Evolutionary conservation across 2,888 invertebrate genomes (phyloP).

Genomic region (Tupiocoris notatus): DNA sequence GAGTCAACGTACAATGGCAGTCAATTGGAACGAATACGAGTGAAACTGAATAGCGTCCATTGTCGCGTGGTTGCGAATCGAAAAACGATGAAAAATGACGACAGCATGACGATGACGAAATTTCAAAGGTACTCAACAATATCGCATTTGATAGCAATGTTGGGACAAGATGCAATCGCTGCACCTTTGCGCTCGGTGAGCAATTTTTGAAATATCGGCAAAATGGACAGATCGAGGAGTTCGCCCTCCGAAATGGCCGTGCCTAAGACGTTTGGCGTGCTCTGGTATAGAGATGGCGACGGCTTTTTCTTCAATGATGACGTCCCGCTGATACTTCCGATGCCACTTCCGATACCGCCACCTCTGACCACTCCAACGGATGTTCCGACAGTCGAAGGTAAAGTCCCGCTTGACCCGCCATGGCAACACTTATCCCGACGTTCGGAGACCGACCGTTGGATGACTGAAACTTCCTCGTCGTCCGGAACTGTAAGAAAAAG

Average conservation of each 20-base stretch:
- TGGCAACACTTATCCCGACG: slow-evolving; percentile 54
- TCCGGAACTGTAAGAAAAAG: slow-evolving; percentile 42
- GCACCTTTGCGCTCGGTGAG: slow-evolving; percentile 77
- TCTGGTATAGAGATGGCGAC: slow-evolving; percentile 59
- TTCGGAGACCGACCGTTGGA: slow-evolving; percentile 58
- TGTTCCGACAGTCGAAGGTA: slow-evolving; percentile 35
- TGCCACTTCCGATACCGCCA: slow-evolving; percentile 51
- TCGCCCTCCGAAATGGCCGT: slow-evolving; percentile 79
- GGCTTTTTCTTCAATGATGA: slow-evolving; percentile 48
- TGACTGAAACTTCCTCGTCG: slow-evolving; percentile 52
- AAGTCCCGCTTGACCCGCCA: slow-evolving; percentile 40
- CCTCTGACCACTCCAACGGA: slow-evolving; percentile 47
- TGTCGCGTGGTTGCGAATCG: slow-evolving; percentile 11
- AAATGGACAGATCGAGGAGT: slow-evolving; percentile 77
- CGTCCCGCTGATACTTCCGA: slow-evolving; percentile 45
- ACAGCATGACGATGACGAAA: background rate
- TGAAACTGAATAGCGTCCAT: background rate
- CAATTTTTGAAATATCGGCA: slow-evolving; percentile 90
- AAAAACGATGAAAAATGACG: slow-evolving; percentile 1
- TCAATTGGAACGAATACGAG: slow-evolving; percentile 8
- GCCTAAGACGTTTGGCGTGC: slow-evolving; percentile 60
- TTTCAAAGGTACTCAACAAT: slow-evolving; percentile 87
- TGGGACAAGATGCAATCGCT: slow-evolving; percentile 85
- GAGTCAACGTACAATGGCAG: slow-evolving; percentile 29
- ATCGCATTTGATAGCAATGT: slow-evolving; percentile 93